phyloP scores from a whole-genome alignment of 2,113 vertebrate species.

The Capreolus pygargus region DNA sequence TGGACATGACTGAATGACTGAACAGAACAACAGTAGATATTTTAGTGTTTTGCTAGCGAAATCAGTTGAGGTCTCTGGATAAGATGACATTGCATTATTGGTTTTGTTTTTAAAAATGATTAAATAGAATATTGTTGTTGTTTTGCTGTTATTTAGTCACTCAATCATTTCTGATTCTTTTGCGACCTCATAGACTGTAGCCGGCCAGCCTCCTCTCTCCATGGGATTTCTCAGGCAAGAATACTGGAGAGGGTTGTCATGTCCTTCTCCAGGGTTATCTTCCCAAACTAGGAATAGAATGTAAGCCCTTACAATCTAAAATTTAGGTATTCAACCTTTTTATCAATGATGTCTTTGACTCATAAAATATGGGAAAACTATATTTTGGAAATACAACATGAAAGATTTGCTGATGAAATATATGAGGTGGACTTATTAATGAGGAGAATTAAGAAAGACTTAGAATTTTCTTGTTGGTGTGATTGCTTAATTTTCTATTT shows the following conservation, averaged over 20 bases:
- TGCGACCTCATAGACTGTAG: background rate
- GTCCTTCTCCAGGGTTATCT: background rate
- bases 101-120: background rate
- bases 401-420: background rate
- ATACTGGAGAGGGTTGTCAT: background rate
- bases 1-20: background rate
- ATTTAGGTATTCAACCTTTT: background rate
- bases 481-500: background rate
- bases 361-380: background rate
- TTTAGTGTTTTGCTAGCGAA: background rate
- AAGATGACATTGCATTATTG: background rate
- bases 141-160: background rate
- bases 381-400: background rate
- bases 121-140: background rate
- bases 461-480: background rate
- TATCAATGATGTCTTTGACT: background rate
- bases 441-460: background rate
- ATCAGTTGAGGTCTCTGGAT: background rate
- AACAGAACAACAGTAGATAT: background rate
- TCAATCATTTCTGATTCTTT: background rate
- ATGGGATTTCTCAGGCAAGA: background rate
- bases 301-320: background rate
- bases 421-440: background rate
- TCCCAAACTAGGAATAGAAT: background rate
- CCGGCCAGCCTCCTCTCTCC: fast-evolving